Percentiles rank a stretch among this genome's conserved stretches.
Conservation (phyloP, 2,113 vertebrate genomes). For the Thamnophis sirtalis region DNA sequence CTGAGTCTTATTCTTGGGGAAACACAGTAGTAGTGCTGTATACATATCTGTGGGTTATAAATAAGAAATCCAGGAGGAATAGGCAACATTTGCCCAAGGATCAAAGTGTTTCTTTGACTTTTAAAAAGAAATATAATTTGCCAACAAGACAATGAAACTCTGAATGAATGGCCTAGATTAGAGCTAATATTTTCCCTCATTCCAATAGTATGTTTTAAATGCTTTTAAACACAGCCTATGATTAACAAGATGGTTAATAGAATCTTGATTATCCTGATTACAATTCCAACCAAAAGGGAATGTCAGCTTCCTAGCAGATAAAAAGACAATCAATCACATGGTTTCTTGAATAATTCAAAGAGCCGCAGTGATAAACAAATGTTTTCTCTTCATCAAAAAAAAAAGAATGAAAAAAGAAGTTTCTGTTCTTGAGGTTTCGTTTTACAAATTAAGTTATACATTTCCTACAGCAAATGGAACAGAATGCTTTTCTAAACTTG, state of each 20-base stretch:
- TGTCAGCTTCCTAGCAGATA: slow-evolving; percentile 61
- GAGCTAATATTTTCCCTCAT: background rate
- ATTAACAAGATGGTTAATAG: slow-evolving; percentile 51
- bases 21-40: too few relatives aligned
- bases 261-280: slow-evolving; percentile 68
- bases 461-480: accelerated
- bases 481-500: accelerated
- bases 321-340: slow-evolving; percentile 63
- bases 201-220: background rate
- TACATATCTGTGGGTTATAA: too few relatives aligned
- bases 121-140: background rate
- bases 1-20: too few relatives aligned
- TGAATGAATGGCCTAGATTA: background rate
- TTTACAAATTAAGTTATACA: background rate
- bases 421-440: slow-evolving; percentile 2
- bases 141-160: background rate
- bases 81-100: too few relatives aligned
- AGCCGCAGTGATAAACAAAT: slow-evolving; percentile 66
- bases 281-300: slow-evolving; percentile 52
- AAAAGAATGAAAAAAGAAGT: slow-evolving; percentile 41
- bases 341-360: slow-evolving; percentile 73
- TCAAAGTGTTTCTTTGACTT: background rate
- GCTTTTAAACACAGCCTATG: background rate
- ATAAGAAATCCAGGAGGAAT: too few relatives aligned
- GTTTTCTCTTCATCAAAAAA: slow-evolving; percentile 55